Conservation (phyloP, 2,113 vertebrate species). For the Zingel zingel region DNA sequence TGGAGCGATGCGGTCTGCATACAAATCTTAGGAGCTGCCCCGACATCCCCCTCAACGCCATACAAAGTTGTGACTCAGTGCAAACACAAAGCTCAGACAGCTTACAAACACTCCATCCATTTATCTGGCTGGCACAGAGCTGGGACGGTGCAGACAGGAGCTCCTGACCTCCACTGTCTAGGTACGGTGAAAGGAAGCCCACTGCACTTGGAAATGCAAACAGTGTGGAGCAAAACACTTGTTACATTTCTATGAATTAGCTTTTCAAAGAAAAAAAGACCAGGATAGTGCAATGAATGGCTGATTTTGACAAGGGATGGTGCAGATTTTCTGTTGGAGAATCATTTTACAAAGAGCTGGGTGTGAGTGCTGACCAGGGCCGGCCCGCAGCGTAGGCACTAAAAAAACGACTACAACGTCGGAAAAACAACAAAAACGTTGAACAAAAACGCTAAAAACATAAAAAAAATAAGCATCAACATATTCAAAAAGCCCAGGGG, state of each 20-base stretch:
- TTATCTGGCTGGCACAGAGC: slow-evolving; percentile 64
- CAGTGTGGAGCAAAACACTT: slow-evolving; percentile 48
- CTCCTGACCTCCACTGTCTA: slow-evolving; percentile 72
- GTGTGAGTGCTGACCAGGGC: background rate
- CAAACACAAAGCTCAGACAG: slow-evolving; percentile 80
- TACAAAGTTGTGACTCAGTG: slow-evolving; percentile 77
- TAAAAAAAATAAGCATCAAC: no score
- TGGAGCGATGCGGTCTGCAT: slow-evolving; percentile 87
- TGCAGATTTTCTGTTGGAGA: background rate
- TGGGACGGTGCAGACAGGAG: slow-evolving; percentile 72
- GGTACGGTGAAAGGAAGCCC: slow-evolving; percentile 45
- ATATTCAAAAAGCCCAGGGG: no score
- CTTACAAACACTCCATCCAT: slow-evolving; percentile 71
- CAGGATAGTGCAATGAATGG: slow-evolving; percentile 1
- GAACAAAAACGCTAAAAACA: no score
- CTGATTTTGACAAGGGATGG: background rate
- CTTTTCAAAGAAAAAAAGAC: slow-evolving; percentile 9
- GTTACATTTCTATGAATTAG: slow-evolving; percentile 38
- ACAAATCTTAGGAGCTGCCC: slow-evolving; percentile 84
- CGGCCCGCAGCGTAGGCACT: no score
- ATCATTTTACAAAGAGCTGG: background rate
- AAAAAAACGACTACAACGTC: no score
- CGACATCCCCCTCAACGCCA: slow-evolving; percentile 48
- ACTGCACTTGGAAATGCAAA: slow-evolving; percentile 59
- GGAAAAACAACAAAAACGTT: no score